Base-by-base conservation (phyloP, 2,797 vertebrate genomes). In the Rhinichthys osculus region DNA sequence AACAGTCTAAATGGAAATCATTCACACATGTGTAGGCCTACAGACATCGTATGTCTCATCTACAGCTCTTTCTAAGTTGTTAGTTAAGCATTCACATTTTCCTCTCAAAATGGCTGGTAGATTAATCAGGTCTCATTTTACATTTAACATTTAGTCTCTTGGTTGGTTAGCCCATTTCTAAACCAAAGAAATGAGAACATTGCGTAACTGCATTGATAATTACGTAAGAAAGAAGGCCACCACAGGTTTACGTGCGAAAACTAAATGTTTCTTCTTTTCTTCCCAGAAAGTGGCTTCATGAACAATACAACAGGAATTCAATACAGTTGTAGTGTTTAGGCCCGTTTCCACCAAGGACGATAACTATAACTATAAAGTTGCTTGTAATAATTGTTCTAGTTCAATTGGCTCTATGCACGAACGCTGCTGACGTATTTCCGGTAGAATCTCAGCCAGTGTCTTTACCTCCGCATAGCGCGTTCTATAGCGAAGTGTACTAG, bases 271-370 rank as follows among this genome's bases (percentile, higher is more conserved):
- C 16, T 30, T n/a, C 2, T 19, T 82, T 59, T 70, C 23, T 57
- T 73, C n/a, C n/a, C 54, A 72, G n/a, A 82, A 73, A 73, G n/a
- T 73, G 8, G 6, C 52, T 33, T 72, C 11, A 23, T 44, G 17
- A 72, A 59, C n/a, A 62, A 44, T 59, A 27, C 11, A n/a, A 80
- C 27, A 19, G 77, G 14, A 64, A 64, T 27, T 80, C 9, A 80
- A 0, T 47, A 44, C 38, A 73, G 54, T n/a, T 73, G 7, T 7
- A 8, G 6, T 62, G 11, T 83, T 17, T 44, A 17, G 57, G 16
- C 30, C 69, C 1, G 0, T 19, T 72, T 5, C 27, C 33, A 64
- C 30, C 17, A 23, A 30, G 14, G 14, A 27, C 23, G 1, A 70
- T 70, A n/a, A 16, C 17, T 52, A 52, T 21, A 19, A 47, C 7